Percentiles rank a stretch among this genome's conserved stretches.
Conservation (phyloP, 2,888 invertebrate genomes). For the Muscina levida region DNA sequence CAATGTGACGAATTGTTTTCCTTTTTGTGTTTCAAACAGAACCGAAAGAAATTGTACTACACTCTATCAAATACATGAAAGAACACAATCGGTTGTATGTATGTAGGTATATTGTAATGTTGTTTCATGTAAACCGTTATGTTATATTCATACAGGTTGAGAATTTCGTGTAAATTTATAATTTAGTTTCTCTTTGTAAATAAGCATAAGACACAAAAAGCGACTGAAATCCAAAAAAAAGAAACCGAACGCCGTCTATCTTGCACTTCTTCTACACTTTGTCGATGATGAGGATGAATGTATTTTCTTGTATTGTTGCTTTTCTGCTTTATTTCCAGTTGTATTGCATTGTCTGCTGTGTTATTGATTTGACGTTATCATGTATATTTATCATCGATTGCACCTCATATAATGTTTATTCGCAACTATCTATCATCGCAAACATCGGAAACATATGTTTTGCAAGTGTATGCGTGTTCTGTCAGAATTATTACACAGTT, state of each 20-base stretch:
- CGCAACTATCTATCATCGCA: background rate
- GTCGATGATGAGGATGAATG: background rate
- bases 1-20: constrained; percentile 61
- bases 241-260: too few species aligned
- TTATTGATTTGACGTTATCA: constrained; percentile 57
- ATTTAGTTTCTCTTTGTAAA: background rate
- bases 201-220: constrained; percentile 1
- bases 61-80: too few species aligned
- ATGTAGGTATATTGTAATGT: too few species aligned
- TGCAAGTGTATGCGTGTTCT: too few species aligned
- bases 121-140: too few species aligned
- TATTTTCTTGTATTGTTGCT: constrained; percentile 36
- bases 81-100: too few species aligned
- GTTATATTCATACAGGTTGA: too few species aligned
- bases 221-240: background rate
- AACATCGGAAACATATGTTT: too few species aligned
- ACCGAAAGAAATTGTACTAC: background rate
- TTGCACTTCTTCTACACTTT: too few species aligned
- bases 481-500: too few species aligned
- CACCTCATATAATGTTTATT: constrained; percentile 31
- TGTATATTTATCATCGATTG: constrained; percentile 34
- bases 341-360: constrained; percentile 6
- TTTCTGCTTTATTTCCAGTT: constrained; percentile 46
- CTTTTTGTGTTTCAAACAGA: constrained; percentile 25
- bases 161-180: too few species aligned